These are phyloP conservation scores for Bungarus multicinctus DNA, from an alignment of 2,113 vertebrate genomes.

Conservation along the genomic window DNA sequence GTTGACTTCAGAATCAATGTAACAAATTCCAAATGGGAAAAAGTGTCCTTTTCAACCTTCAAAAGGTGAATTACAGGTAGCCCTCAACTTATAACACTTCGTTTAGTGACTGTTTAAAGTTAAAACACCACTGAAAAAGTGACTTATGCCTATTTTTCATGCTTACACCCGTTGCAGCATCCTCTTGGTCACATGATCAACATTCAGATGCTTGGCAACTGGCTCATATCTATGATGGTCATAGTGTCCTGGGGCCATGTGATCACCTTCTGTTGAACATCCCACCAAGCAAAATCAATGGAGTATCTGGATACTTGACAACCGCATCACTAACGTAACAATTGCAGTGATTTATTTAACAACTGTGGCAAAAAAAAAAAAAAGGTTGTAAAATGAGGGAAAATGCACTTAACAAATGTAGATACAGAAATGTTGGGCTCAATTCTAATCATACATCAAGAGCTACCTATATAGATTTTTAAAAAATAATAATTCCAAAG, in stretches of 20 bases:
- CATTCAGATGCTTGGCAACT: no score
- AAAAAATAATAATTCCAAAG: neutral
- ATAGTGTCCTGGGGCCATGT: neutral
- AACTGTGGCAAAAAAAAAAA: neutral
- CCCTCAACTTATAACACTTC: neutral
- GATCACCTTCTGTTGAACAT: neutral
- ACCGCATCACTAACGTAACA: neutral
- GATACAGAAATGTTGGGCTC: neutral
- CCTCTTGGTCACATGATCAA: no score
- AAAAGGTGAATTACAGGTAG: neutral
- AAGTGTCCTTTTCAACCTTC: neutral
- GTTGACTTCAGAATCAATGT: conserved; percentile 22
- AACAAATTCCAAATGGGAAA: neutral
- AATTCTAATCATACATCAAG: neutral
- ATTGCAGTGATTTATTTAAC: neutral
- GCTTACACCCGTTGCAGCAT: no score
- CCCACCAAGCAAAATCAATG: neutral
- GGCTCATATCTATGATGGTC: no score
- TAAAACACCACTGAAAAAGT: neutral
- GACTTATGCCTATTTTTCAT: neutral
- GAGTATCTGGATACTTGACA: neutral
- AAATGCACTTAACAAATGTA: neutral
- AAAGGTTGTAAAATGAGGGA: neutral
- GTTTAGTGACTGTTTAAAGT: neutral
- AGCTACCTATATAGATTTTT: neutral